Base-by-base conservation (phyloP, 1,140 invertebrate genomes). In the Spodoptera litura region DNA sequence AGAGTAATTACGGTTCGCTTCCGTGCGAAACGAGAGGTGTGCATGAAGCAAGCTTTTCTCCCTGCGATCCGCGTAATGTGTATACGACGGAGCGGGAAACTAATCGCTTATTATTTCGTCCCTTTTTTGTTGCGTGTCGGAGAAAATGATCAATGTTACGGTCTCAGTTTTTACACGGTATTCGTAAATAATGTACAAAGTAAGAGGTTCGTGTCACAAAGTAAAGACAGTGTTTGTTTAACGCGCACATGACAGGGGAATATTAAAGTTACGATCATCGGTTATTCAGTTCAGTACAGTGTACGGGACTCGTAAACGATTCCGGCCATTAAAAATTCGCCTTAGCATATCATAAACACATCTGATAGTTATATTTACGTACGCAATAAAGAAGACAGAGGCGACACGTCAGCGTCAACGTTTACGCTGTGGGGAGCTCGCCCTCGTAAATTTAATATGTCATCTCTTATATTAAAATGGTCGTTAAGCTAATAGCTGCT, bases 1-100 rank as follows among this genome's bases (percentile, higher is more conserved):
- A 93, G 93, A 93, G 91, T 93, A 94, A 94, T 94, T 94, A 94
- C 92, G 86, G 87, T 91, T 92, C 88, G 88, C 91, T 93, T 93
- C 89, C 91, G 90, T 91, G 89, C 87, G 88, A 91, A 91, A 90
- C 89, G 88, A 89, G 91, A 94, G 90, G 89, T 93, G 91, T 88
- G 87, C 85, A 88, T 86, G 89, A 88, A 88, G 84, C 84, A 86
- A 81, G 80, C 87, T 85, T 86, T 82, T 81, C 78, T 77, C 75
- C 68, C 53, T 68, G 58, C 78, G 77, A 79, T 78, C 76, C 78
- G 80, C 85, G 84, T 91, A 91, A 93, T 90, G 88, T 92, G 88
- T 89, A 83, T 79, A 79, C 79, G 73, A 80, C 81, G 81, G 75
- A 81, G 74, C 78, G 75, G 81, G 73, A 82, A 88, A 87, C 81